These are phyloP conservation scores for Cenopis cana DNA, from an alignment of 2,888 invertebrate species.

Conservation along the genomic window DNA sequence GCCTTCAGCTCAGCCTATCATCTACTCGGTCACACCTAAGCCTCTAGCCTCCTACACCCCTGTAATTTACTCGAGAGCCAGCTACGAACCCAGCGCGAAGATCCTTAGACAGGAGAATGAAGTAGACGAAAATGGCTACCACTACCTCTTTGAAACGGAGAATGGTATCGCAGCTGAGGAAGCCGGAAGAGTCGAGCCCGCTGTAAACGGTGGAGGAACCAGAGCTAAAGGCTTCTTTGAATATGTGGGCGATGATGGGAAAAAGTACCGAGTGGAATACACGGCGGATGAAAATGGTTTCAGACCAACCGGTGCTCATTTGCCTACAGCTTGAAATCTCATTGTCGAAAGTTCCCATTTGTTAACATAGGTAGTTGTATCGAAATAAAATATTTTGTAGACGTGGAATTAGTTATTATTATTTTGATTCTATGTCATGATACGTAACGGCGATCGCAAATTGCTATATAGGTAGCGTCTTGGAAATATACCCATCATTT, in stretches of 20 bases:
- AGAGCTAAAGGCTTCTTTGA: slow-evolving; percentile 88
- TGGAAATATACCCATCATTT: no score
- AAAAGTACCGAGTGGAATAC: slow-evolving; percentile 84
- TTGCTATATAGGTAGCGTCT: no score
- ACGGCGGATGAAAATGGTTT: slow-evolving; percentile 87
- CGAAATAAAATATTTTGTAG: slow-evolving; percentile 27
- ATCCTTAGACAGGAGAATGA: slow-evolving; percentile 83
- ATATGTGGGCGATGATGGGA: slow-evolving; percentile 87
- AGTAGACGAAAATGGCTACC: slow-evolving; percentile 82
- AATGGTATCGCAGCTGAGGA: slow-evolving; percentile 88
- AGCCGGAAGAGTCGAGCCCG: slow-evolving; percentile 84
- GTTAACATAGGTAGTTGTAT: slow-evolving; percentile 2
- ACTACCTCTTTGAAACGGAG: slow-evolving; percentile 86
- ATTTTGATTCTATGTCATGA: background rate
- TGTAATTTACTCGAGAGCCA: slow-evolving; percentile 50
- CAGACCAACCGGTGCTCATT: slow-evolving; percentile 82
- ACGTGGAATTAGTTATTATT: slow-evolving; percentile 20
- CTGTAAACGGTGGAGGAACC: slow-evolving; percentile 83
- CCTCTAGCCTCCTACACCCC: slow-evolving; percentile 44
- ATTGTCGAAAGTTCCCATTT: slow-evolving; percentile 29
- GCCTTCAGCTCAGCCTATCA: slow-evolving; percentile 47
- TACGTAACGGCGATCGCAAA: no score
- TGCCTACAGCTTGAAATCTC: slow-evolving; percentile 59
- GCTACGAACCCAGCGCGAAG: slow-evolving; percentile 79
- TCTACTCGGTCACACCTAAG: slow-evolving; percentile 50